phyloP scores from a whole-genome alignment of 2,797 vertebrate genomes.

The Fistularia commersonii region DNA sequence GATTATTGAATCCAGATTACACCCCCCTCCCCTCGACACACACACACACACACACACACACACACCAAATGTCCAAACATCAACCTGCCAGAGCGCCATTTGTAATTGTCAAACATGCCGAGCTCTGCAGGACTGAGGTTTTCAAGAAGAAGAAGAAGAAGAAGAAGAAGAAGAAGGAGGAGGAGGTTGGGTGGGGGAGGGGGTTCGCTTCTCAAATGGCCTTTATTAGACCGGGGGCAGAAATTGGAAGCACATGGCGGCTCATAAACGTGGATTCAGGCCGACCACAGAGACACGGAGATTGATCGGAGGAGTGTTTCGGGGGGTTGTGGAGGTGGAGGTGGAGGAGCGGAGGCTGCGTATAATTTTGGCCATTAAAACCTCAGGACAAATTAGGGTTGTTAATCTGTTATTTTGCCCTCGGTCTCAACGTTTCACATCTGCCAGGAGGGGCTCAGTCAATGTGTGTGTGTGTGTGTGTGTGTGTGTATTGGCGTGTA shows the following conservation, averaged over 20 bases:
- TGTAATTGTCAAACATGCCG: conserved; percentile 70
- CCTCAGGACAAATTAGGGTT: conserved; percentile 74
- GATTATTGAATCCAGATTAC: conserved; percentile 11
- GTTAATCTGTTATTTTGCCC: conserved; percentile 76
- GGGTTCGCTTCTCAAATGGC: conserved; percentile 57
- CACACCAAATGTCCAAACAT: too few relatives aligned
- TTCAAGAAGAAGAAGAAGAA: conserved; percentile 21
- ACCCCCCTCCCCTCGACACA: conserved; percentile 32
- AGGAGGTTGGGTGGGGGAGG: conserved; percentile 63
- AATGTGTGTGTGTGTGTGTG: too few relatives aligned
- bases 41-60: too few relatives aligned
- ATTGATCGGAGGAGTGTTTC: conserved; percentile 65
- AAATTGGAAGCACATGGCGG: conserved; percentile 74
- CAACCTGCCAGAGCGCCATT: conserved; percentile 64
- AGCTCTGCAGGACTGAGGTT: conserved; percentile 50
- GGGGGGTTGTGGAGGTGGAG: too few relatives aligned
- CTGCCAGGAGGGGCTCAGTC: too few relatives aligned
- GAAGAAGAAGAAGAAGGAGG: conserved; percentile 26
- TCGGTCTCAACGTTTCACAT: conserved; percentile 44
- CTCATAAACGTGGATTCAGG: conserved; percentile 59
- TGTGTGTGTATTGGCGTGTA: too few relatives aligned
- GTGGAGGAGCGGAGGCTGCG: conserved; percentile 50
- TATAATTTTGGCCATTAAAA: conserved; percentile 70
- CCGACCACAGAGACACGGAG: conserved; percentile 64
- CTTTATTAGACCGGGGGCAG: conserved; percentile 61